These are phyloP conservation scores for Anthonomus grandis DNA, from an alignment of 1,140 invertebrate genomes.

Conservation along the genomic window DNA sequence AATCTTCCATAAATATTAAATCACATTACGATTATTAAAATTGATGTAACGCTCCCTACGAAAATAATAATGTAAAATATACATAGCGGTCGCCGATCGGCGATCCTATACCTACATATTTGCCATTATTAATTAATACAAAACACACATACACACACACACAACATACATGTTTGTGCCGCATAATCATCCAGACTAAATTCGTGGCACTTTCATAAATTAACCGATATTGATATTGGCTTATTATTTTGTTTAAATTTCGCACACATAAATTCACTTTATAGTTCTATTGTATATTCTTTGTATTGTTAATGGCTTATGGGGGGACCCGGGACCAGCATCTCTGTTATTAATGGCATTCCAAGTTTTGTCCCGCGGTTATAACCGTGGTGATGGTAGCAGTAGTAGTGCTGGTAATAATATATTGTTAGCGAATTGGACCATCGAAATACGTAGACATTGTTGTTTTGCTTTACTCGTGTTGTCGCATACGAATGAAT, in stretches of 20 bases:
- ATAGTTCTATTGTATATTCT: slow-evolving; percentile 27
- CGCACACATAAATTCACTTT: slow-evolving; percentile 38
- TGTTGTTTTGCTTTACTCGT: too few species aligned
- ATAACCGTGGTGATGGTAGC: slow-evolving; percentile 24
- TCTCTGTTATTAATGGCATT: slow-evolving; percentile 25
- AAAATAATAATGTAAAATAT: too few species aligned
- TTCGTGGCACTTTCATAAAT: slow-evolving; percentile 46
- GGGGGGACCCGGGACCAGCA: slow-evolving; percentile 16
- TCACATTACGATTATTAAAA: too few species aligned
- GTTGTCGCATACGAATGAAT: too few species aligned
- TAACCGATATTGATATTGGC: slow-evolving; percentile 45
- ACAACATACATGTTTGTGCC: too few species aligned
- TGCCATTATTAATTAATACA: slow-evolving; percentile 47
- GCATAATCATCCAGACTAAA: slow-evolving; percentile 43
- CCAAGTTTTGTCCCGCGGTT: slow-evolving; percentile 23
- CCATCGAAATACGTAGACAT: too few species aligned
- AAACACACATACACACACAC: slow-evolving; percentile 43
- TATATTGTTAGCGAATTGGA: slow-evolving; percentile 7
- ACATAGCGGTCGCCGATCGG: too few species aligned
- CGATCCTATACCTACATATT: too few species aligned
- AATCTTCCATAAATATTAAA: too few species aligned
- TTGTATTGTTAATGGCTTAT: slow-evolving; percentile 27
- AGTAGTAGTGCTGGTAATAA: too few species aligned
- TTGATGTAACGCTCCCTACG: too few species aligned
- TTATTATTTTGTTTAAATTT: slow-evolving; percentile 46